These are phyloP conservation scores for Glaucomys volans DNA, from an alignment of 2,113 vertebrate species.

Conservation along the genomic window DNA sequence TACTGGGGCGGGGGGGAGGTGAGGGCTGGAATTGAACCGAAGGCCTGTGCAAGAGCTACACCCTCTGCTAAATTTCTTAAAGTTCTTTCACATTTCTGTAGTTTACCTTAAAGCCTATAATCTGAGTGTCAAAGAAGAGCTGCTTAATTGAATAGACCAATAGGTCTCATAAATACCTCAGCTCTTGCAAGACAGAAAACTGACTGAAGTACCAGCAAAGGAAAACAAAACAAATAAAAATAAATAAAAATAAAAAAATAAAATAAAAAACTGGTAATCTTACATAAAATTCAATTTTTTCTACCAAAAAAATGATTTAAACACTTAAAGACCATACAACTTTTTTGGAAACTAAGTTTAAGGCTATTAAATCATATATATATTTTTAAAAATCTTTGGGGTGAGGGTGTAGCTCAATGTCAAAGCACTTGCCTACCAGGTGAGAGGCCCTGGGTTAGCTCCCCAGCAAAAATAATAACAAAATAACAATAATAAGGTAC, in stretches of 20 bases:
- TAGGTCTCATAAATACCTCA: background rate
- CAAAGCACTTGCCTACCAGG: background rate
- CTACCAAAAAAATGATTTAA: background rate
- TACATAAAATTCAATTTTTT: background rate
- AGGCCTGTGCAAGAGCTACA: too few species aligned
- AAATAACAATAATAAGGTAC: background rate
- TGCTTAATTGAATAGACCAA: background rate
- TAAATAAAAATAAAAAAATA: too few species aligned
- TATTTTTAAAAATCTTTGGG: background rate
- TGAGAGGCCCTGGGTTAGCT: background rate
- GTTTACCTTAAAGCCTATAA: constrained; percentile 38
- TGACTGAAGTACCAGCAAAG: background rate
- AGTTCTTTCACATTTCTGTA: background rate
- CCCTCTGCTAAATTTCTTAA: background rate
- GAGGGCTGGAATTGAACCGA: background rate
- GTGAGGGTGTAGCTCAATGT: background rate
- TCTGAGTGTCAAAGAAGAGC: background rate
- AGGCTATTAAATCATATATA: constrained; percentile 5
- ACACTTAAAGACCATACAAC: background rate
- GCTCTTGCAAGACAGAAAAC: background rate
- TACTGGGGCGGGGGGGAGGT: too few species aligned
- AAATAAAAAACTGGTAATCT: background rate
- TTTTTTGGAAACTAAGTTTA: constrained; percentile 8
- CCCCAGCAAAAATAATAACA: background rate
- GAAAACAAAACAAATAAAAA: background rate